Base-by-base conservation (phyloP, 2,113 vertebrate genomes). In the Catharus minimus region DNA sequence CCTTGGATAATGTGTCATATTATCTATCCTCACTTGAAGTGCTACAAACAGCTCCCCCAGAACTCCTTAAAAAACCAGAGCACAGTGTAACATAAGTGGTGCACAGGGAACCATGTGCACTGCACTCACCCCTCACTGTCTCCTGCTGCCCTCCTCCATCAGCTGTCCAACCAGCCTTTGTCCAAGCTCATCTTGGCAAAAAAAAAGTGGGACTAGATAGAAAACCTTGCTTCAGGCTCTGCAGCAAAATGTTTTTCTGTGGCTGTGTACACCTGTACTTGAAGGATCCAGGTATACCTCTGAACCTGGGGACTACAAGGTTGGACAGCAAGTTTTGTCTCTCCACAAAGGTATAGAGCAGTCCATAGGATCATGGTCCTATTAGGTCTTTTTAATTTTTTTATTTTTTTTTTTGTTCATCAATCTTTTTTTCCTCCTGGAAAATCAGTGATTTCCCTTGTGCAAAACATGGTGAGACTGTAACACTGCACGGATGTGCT, bases 21-120 rank as follows among this genome's bases (percentile, higher is more conserved):
- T 9, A 43, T 5, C 41, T 11, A 3, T 7, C 38, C 11, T 80
- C 19, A 17, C 24, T 41, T 4, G 5, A 84, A 38, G 21, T 1
- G 4, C 32, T 58, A 36, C 26, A 71, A 71, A 14, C 18, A 72
- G n/a, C 23, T 81, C 41, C 19, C 20, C 3, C 30, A n/a, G 9
- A 89, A 36, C 11, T 22, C 38, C 44, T n/a, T 9, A 20, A 62
- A 60, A 69, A 61, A 2, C 4, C 18, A 12, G 7, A 83, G 15
- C 15, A 81, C 3, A 12, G 9, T 3, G 8, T 23, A 92, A 62
- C 2, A 46, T 0, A 23, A 49, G 2, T 0, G 1, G 22, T 4
- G 32, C 3, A 5, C 4, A 6, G 2, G 2, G 13, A 58, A 13
- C 2, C 2, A 1, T 0, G 0, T 2, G 11, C 10, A 24, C 18